Evolutionary conservation across 92 coral and sea anemone genomes (phyloP), one percentile per base, ranked within the genome.

Genomic region (Pocillopora meandrina): DNA sequence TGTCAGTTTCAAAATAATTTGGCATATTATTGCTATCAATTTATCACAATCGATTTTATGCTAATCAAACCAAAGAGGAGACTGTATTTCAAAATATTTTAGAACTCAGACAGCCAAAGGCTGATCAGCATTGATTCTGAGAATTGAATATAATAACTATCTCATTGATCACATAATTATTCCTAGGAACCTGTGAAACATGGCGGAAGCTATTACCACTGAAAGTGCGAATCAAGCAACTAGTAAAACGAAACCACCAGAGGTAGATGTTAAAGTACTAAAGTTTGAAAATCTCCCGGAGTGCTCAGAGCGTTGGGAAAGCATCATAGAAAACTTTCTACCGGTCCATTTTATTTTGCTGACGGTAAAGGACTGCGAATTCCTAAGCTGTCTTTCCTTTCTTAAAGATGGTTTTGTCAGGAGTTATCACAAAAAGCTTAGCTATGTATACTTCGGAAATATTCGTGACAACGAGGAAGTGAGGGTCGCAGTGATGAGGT

Each of bases 381-480:
- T 65, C 34, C 12, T 65, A 17, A 52, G 60, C 61, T 72, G 76
- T 52, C 76, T 72, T 72, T 72, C 58, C 76, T 36, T 8, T 56
- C 58, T 72, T 20, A 72, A 20, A 1, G 49, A 42, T 2, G 35
- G 56, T 16, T 72, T 52, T 60, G 49, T 14, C 2, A 72, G 20
- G 61, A 14, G 31, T n/a, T 16, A 47, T 18, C 31, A 18, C 26
- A 0, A 47, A 17, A 26, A 17, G 1, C 76, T 52, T n/a, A 60
- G 76, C 76, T 18, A 47, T n/a, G 76, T 72, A 16, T 72, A 19
- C 61, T 10, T 72, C 13, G 76, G 76, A 12, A 18, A 72, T n/a
- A 72, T 72, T 5, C 4, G 49, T 42, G 49, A 42, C 49, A 6
- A 42, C 49, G 76, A 26, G 3, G 58, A 19, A n/a, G 19, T 15